Evolutionary conservation across 2,888 invertebrate species (phyloP), one percentile per base, ranked within the genome.

Genomic region (Stenchaetothrips biformis): DNA sequence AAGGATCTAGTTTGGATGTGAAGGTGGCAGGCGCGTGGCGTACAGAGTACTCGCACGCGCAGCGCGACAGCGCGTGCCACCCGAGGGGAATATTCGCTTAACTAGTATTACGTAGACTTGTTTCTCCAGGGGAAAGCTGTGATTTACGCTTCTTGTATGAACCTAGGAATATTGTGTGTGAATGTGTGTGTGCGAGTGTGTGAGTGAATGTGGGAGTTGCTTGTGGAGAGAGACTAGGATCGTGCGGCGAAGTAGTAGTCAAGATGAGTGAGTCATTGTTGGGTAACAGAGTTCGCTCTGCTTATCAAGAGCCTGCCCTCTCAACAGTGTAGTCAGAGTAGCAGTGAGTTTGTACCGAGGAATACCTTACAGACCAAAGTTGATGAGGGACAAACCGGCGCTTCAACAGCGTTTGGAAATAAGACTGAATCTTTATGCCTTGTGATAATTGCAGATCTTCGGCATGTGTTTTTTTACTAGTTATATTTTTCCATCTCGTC

Each of bases 51-150:
- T 53, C 53, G 53, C 53, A 37, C 37, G 67, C n/a, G 21, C 67
- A 21, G 67, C 21, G n/a, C n/a, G n/a, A n/a, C n/a, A 21, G 67
- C 18, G 67, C 21, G 67, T 21, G 3, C 67, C 67, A 21, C 67
- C n/a, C 67, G 21, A 67, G 67, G 67, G 67, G 67, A 67, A 67
- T 18, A n/a, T 21, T 18, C 67, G 67, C 67, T 67, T 67, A 67
- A 67, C 21, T 67, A 67, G 67, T 67, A 67, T 67, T 67, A 67
- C 21, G n/a, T 67, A 67, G 67, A 67, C n/a, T 67, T 67, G 18
- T 67, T 21, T 67, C 7, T 62, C 21, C 53, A 53, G 53, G 53
- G 53, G 67, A 67, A 67, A 18, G n/a, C n/a, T 67, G 67, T 67
- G 67, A 21, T 67, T 21, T 21, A 18, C n/a, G n/a, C 67, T 21